Percentiles rank a stretch among this genome's conserved stretches.
phyloP scores from a whole-genome alignment of 1,140 invertebrate genomes.

The Eriosoma lanigerum region DNA sequence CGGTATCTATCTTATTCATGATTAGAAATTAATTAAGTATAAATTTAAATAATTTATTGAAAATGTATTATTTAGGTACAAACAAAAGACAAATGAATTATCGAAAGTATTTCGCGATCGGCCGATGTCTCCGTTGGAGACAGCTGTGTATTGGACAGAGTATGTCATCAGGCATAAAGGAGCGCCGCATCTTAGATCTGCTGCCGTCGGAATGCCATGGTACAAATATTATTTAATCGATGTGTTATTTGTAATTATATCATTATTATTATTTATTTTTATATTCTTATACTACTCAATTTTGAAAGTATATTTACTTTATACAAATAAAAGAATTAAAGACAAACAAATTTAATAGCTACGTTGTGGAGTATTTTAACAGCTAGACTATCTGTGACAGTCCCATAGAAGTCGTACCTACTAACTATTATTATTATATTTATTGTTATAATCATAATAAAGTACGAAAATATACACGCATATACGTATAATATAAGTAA shows the following conservation, averaged over 20 bases:
- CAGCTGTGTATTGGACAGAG: constrained; percentile 66
- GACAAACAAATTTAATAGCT: constrained; percentile 9
- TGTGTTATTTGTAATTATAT: constrained; percentile 59
- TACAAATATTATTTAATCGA: constrained; percentile 68
- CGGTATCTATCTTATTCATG: too few relatives aligned
- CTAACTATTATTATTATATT: too few relatives aligned
- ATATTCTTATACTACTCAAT: constrained; percentile 4
- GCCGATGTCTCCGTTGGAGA: constrained; percentile 62
- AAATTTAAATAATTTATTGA: too few relatives aligned
- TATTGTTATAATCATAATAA: too few relatives aligned
- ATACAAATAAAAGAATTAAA: background rate
- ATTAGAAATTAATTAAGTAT: too few relatives aligned
- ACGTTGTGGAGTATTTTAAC: too few relatives aligned
- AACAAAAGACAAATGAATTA: constrained; percentile 60
- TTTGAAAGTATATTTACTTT: background rate
- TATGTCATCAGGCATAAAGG: constrained; percentile 62
- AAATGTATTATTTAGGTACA: constrained; percentile 58
- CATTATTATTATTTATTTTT: background rate
- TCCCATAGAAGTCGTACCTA: too few relatives aligned
- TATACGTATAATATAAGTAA: too few relatives aligned
- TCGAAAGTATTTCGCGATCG: constrained; percentile 64
- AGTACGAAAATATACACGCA: too few relatives aligned
- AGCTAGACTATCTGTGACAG: too few relatives aligned
- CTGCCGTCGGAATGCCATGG: constrained; percentile 58
- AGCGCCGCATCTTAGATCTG: constrained; percentile 59